A percentile compares a stretch with the other conserved stretches of the same genome.
Conservation (phyloP, 2,113 vertebrate species). For the Arizona elegans region DNA sequence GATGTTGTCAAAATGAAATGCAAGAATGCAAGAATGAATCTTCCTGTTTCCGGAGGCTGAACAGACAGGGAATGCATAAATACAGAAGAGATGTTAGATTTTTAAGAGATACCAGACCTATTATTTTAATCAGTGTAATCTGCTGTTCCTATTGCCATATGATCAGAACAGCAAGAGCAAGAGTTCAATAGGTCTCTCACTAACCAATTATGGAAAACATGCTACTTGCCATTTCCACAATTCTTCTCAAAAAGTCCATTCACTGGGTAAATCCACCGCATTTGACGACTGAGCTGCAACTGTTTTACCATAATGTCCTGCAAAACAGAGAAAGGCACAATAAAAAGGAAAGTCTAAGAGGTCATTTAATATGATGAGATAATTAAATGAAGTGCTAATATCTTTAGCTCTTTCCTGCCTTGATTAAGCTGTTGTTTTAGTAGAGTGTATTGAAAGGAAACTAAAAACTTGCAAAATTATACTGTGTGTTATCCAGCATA, state of each 20-base stretch:
- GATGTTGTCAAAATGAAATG: background rate
- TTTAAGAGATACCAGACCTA: no score
- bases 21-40: background rate
- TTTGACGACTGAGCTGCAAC: background rate
- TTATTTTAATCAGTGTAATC: background rate
- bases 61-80: background rate
- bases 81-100: background rate
- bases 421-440: constrained; percentile 29
- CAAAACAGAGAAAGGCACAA: constrained; percentile 3
- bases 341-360: constrained; percentile 10
- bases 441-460: constrained; percentile 22
- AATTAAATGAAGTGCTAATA: constrained; percentile 35
- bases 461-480: background rate
- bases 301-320: background rate
- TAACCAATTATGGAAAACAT: background rate
- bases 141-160: background rate
- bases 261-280: constrained; percentile 10
- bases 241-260: background rate
- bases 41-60: no score
- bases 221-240: constrained; percentile 5
- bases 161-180: background rate
- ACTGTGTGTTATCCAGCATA: background rate
- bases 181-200: background rate
- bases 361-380: constrained; percentile 27
- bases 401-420: constrained; percentile 1